These are phyloP conservation scores for Ephydatia muelleri DNA, from an alignment of 37 sponge, comb jelly and placozoan species.

Conservation along the genomic window DNA sequence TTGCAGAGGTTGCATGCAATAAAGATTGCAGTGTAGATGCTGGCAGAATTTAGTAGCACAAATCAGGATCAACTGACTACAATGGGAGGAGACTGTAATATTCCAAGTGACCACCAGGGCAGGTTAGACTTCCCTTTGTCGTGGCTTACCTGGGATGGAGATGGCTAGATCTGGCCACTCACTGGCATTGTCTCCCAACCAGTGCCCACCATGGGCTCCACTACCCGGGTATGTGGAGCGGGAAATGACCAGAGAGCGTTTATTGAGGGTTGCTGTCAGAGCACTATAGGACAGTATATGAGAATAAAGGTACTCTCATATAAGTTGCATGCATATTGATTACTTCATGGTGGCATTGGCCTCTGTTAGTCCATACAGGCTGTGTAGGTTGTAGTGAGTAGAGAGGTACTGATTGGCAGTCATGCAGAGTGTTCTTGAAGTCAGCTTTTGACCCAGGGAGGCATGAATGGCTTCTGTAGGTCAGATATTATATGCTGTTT, in stretches of 20 bases:
- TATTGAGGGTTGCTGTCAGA: conserved; percentile 21
- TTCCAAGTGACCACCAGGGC: too few relatives aligned
- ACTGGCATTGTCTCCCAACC: conserved; percentile 83
- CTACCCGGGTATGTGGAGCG: conserved; percentile 71
- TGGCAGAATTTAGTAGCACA: too few relatives aligned
- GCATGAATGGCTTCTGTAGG: conserved; percentile 1
- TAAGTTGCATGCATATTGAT: background rate
- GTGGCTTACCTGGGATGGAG: conserved; percentile 75
- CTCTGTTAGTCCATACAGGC: conserved; percentile 85
- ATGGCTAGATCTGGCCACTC: conserved; percentile 57
- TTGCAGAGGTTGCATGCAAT: too few relatives aligned
- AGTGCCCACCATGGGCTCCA: conserved; percentile 67
- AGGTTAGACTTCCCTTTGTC: too few relatives aligned
- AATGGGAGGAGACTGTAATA: too few relatives aligned
- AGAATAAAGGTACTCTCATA: background rate
- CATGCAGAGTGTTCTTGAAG: conserved; percentile 81
- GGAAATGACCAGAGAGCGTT: conserved; percentile 64
- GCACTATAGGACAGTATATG: conserved; percentile 15
- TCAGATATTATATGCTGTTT: background rate
- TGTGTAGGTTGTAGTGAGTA: conserved; percentile 83
- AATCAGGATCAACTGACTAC: too few relatives aligned
- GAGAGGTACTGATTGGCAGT: conserved; percentile 46
- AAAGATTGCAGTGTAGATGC: too few relatives aligned
- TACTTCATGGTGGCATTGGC: conserved; percentile 64
- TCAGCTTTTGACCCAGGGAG: conserved; percentile 12